Conservation (phyloP, 1,140 invertebrate genomes). For the Aphelinus certus region DNA sequence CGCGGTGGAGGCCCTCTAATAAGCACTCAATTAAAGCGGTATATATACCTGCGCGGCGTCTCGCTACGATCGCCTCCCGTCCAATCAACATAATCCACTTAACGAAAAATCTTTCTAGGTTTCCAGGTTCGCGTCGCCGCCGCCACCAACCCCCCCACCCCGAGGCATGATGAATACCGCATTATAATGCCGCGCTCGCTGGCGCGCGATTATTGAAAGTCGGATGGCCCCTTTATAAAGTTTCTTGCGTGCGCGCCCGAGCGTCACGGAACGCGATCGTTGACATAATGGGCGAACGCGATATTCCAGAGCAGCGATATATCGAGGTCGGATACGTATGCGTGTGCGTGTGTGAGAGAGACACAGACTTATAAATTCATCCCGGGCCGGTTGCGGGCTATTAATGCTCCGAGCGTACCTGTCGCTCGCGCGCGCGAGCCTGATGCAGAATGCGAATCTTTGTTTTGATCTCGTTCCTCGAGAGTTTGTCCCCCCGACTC, state of each 20-base stretch:
- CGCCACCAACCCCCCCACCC: neutral
- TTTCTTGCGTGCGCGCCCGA: too few relatives aligned
- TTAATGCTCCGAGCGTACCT: neutral
- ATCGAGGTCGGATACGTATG: conserved; percentile 47
- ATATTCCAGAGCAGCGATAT: conserved; percentile 28
- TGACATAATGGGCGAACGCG: conserved; percentile 49
- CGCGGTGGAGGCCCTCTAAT: too few relatives aligned
- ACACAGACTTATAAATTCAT: neutral
- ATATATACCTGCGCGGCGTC: neutral
- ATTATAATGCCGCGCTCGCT: conserved; percentile 22
- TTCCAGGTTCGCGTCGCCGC: conserved; percentile 20
- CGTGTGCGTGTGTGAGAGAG: neutral
- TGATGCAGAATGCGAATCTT: neutral
- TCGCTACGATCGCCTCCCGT: neutral
- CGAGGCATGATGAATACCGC: conserved; percentile 30
- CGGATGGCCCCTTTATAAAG: neutral
- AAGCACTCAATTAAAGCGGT: neutral
- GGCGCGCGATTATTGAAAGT: conserved; percentile 23
- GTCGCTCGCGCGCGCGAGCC: neutral
- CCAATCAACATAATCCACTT: neutral
- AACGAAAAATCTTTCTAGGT: conserved; percentile 21
- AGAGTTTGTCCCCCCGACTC: too few relatives aligned
- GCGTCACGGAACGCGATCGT: conserved; percentile 35
- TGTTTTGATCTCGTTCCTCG: neutral
- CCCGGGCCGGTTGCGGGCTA: neutral